These are phyloP conservation scores for Campoletis raptor DNA, from an alignment of 2,888 invertebrate genomes.

Conservation along the genomic window DNA sequence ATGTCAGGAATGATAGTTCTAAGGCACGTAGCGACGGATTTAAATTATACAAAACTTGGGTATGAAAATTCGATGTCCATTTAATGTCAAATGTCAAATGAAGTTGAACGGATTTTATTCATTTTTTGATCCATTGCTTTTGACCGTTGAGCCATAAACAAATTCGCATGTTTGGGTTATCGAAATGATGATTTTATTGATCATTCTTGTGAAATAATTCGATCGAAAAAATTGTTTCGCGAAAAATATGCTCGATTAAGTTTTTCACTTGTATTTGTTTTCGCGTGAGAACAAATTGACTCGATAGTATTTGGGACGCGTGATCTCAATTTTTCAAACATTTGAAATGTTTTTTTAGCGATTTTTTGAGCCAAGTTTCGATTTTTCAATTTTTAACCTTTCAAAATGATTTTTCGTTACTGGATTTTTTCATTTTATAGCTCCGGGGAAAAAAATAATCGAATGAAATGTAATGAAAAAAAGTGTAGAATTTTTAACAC, in stretches of 20 bases:
- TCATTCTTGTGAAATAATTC: not conserved
- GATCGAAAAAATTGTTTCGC: too few relatives aligned
- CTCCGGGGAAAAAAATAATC: not conserved
- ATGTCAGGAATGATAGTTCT: not conserved
- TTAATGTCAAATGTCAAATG: not conserved
- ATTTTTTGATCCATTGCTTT: not conserved
- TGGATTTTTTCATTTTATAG: not conserved
- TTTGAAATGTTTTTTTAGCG: not conserved
- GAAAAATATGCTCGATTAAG: not conserved
- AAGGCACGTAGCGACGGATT: not conserved
- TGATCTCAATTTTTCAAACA: not conserved
- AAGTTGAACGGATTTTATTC: not conserved
- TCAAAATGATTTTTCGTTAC: not conserved
- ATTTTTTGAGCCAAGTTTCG: not conserved
- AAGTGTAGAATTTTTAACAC: not conserved
- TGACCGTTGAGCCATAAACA: not conserved
- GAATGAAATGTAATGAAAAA: not conserved
- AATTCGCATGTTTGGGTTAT: not conserved
- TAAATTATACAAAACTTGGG: not conserved
- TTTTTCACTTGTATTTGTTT: not conserved
- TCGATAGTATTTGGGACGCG: not conserved
- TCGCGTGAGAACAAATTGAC: not conserved
- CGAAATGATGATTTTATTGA: not conserved
- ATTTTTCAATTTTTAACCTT: not conserved
- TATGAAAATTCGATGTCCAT: not conserved